A percentile compares a stretch with the other conserved stretches of the same genome.
These are phyloP conservation scores for Myrmecophaga tridactyla DNA, from an alignment of 2,113 vertebrate species.

Conservation along the genomic window DNA sequence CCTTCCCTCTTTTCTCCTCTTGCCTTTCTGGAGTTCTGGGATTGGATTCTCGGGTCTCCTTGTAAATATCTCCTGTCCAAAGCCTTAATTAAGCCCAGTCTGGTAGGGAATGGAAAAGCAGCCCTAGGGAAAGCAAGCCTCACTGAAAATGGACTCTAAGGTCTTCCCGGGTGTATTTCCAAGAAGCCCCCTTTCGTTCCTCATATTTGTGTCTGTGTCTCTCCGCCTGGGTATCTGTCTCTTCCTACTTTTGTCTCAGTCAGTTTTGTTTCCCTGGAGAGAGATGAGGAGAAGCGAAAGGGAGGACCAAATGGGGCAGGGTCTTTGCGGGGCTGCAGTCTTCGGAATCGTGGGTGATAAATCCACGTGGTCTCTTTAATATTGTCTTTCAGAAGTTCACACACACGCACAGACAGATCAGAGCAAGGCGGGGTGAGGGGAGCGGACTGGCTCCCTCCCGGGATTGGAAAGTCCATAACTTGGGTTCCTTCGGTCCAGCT, in stretches of 20 bases:
- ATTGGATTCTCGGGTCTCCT: not conserved
- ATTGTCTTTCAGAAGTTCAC: constrained; percentile 64
- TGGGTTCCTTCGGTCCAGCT: not conserved
- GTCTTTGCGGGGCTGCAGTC: not conserved
- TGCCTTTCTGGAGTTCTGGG: not conserved
- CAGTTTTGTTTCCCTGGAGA: not conserved
- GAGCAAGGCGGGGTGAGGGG: not conserved
- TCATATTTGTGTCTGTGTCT: not conserved
- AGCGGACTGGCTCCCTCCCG: not conserved
- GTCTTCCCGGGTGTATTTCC: not conserved
- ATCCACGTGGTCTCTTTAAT: constrained; percentile 71
- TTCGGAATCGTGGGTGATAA: constrained; percentile 7
- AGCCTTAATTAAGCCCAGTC: not conserved
- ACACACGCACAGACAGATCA: constrained; percentile 47
- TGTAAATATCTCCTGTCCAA: not conserved
- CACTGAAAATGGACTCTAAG: not conserved
- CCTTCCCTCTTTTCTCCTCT: not conserved
- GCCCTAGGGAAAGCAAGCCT: not conserved
- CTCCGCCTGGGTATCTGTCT: not conserved
- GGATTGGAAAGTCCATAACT: not conserved
- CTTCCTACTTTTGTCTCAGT: not conserved
- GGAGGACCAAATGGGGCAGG: not conserved
- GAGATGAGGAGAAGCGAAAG: not conserved
- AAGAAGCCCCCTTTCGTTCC: not conserved
- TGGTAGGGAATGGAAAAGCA: not conserved